These are phyloP conservation scores for Myotis brandtii DNA, from an alignment of 2,113 vertebrate genomes.

Conservation along the genomic window DNA sequence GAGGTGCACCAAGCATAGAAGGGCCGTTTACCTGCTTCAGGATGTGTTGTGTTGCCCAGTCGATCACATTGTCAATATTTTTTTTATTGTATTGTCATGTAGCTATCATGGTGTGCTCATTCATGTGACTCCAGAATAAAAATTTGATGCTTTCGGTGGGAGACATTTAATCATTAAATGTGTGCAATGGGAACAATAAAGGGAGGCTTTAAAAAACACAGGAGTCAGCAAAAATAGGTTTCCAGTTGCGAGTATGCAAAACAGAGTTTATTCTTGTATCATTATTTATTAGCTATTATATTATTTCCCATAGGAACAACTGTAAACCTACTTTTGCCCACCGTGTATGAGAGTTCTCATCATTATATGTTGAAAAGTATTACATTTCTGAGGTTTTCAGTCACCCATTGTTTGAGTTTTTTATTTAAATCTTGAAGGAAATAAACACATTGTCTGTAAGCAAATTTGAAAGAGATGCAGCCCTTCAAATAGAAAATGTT, in stretches of 20 bases:
- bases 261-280: too few relatives aligned
- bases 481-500: not conserved
- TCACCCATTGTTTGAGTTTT: not conserved
- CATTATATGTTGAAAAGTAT: not conserved
- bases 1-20: not conserved
- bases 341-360: not conserved
- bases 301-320: too few relatives aligned
- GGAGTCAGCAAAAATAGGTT: not conserved
- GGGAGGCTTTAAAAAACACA: not conserved
- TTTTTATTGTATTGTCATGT: not conserved
- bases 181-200: not conserved
- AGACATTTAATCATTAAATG: not conserved
- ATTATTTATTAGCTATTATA: too few relatives aligned
- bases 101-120: not conserved
- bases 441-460: not conserved
- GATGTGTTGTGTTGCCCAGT: not conserved
- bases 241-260: not conserved
- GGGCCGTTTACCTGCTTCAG: not conserved
- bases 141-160: not conserved
- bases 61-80: not conserved
- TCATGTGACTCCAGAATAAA: not conserved
- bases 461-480: not conserved
- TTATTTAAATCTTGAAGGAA: slow-evolving; percentile 19
- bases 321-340: too few relatives aligned
- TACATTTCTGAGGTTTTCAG: not conserved